phyloP scores from a whole-genome alignment of 2,888 invertebrate species.

The Steromphala cineraria region DNA sequence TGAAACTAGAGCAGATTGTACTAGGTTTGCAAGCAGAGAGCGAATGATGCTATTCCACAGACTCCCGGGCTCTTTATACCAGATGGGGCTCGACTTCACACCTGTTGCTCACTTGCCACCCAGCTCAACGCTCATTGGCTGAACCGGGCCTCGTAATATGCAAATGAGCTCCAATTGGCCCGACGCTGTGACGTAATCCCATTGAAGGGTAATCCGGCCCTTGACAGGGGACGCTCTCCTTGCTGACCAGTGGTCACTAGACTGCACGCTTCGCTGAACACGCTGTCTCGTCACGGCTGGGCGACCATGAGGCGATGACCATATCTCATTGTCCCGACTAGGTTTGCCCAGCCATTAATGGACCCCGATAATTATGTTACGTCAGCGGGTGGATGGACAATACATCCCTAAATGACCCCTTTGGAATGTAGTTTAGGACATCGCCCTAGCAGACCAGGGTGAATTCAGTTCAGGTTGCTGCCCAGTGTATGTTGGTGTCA shows the following conservation, averaged over 20 bases:
- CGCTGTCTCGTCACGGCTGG: neutral
- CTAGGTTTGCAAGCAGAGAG: neutral
- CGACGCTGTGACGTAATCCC: neutral
- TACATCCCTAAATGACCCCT: neutral
- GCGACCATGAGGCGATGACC: neutral
- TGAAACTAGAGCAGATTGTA: too few species aligned
- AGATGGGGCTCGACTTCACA: neutral
- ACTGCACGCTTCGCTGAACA: too few species aligned
- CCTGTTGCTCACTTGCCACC: neutral
- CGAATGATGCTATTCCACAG: neutral
- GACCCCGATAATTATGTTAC: slow-evolving; percentile 11
- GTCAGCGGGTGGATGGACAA: neutral
- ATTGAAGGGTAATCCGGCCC: neutral
- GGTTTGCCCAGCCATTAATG: slow-evolving; percentile 7
- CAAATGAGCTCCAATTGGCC: neutral
- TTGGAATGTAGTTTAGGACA: neutral
- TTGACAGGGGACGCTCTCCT: neutral
- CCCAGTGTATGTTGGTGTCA: neutral
- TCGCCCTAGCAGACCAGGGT: neutral
- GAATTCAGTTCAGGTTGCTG: neutral
- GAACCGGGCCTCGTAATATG: neutral
- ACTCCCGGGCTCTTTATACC: neutral
- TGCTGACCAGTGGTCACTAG: neutral
- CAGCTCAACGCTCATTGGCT: neutral
- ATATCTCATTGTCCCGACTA: slow-evolving; percentile 9